Conservation (phyloP, 2,888 invertebrate genomes). For the Mesorhabditis sp. region DNA sequence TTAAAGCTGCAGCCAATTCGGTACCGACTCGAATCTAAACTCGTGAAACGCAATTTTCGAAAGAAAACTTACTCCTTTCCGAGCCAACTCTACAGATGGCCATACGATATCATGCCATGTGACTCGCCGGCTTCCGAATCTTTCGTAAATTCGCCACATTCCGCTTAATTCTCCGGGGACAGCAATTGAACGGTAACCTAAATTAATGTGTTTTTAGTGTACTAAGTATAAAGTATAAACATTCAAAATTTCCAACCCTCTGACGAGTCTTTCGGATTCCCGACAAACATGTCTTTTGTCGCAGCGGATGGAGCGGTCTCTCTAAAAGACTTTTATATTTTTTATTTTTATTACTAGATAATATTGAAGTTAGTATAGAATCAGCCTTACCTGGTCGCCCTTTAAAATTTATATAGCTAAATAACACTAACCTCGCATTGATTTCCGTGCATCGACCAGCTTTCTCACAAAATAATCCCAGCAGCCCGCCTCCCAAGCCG, state of each 20-base stretch:
- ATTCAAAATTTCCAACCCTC: not conserved
- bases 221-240: not conserved
- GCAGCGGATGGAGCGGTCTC: not conserved
- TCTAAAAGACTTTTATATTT: not conserved
- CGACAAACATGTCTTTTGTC: constrained; percentile 3
- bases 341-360: too few relatives aligned
- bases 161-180: not conserved
- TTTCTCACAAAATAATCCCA: constrained; percentile 2
- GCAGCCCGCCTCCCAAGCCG: not conserved
- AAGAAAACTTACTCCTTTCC: not conserved
- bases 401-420: too few relatives aligned
- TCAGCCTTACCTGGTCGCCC: too few relatives aligned
- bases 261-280: not conserved
- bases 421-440: not conserved
- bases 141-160: not conserved
- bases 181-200: not conserved
- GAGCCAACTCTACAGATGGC: constrained; percentile 1
- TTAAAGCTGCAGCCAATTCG: not conserved
- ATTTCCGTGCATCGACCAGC: not conserved
- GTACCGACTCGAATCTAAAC: not conserved
- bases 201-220: not conserved
- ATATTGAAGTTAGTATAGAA: too few relatives aligned
- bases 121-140: constrained; percentile 4
- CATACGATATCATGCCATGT: constrained; percentile 2
- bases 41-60: too few relatives aligned